These are phyloP conservation scores for Scaptomyza polygonia DNA, from an alignment of 2,888 invertebrate genomes.

Conservation along the genomic window DNA sequence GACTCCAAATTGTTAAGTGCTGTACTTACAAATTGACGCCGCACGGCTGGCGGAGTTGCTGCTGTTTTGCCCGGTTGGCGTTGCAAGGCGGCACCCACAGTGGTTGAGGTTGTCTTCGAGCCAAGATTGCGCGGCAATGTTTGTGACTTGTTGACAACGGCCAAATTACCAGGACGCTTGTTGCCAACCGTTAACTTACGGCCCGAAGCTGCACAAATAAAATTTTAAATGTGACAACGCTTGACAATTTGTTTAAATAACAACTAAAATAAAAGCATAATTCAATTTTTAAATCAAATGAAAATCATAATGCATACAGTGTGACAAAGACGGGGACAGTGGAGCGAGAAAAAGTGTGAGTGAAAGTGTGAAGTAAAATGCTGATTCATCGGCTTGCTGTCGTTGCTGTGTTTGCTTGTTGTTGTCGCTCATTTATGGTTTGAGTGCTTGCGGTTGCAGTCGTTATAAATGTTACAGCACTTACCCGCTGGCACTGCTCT, in stretches of 20 bases:
- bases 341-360: conserved; percentile 15
- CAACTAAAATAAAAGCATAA: conserved; percentile 17
- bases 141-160: conserved; percentile 91
- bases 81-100: conserved; percentile 79
- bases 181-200: conserved; percentile 91
- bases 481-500: conserved; percentile 56
- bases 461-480: conserved; percentile 46
- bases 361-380: conserved; percentile 40
- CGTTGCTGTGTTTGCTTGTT: conserved; percentile 26
- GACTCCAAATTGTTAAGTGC: not conserved
- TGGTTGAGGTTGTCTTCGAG: conserved; percentile 82
- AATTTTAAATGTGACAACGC: not conserved
- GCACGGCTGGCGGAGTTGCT: conserved; percentile 94
- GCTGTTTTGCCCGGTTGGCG: conserved; percentile 88
- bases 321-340: conserved; percentile 14
- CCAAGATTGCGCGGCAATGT: conserved; percentile 95
- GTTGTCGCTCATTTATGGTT: conserved; percentile 15
- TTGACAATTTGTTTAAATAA: conserved; percentile 7
- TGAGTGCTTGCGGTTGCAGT: conserved; percentile 15
- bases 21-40: conserved; percentile 88
- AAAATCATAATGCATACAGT: conserved; percentile 43
- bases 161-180: conserved; percentile 88
- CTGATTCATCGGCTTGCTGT: conserved; percentile 43
- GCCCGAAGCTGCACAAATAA: conserved; percentile 88
- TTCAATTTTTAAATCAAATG: conserved; percentile 13